Conservation (phyloP, 2,113 vertebrate species). For the Sinocyclocheilus anophthalmus region DNA sequence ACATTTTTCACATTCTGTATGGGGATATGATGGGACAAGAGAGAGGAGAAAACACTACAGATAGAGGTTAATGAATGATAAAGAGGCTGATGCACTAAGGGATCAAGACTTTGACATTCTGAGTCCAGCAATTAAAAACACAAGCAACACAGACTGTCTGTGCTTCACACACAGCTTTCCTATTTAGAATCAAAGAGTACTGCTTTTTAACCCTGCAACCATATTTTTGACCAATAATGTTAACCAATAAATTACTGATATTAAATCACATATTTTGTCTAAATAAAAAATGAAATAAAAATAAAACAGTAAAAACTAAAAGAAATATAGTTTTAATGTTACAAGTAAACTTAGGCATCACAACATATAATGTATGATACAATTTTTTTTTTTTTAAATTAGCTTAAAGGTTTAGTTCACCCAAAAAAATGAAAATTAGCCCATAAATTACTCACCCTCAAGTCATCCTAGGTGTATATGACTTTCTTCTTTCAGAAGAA, state of each 20-base stretch:
- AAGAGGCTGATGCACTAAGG: conserved; percentile 71
- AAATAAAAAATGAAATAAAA: not conserved
- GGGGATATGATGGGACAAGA: conserved; percentile 68
- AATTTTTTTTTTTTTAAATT: too few species aligned
- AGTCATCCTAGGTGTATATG: too few species aligned
- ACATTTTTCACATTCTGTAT: conserved; percentile 70
- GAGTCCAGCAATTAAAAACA: conserved; percentile 58
- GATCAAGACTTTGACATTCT: conserved; percentile 68
- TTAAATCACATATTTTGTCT: not conserved
- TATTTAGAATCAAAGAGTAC: not conserved
- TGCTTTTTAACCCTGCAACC: not conserved
- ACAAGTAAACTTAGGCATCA: too few species aligned
- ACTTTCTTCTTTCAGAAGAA: too few species aligned
- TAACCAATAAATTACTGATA: not conserved
- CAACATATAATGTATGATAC: too few species aligned
- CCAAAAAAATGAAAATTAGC: too few species aligned
- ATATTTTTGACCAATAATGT: not conserved
- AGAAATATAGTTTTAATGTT: not conserved
- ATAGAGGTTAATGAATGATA: conserved; percentile 89
- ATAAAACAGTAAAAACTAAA: not conserved
- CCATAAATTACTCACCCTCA: too few species aligned
- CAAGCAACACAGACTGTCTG: conserved; percentile 44
- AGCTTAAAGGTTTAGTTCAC: too few species aligned
- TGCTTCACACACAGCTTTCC: not conserved
- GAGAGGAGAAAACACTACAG: conserved; percentile 59